Percentiles rank a stretch among this genome's conserved stretches.
Evolutionary conservation across 2,888 invertebrate genomes (phyloP).

Genomic region (Drosophila phalerata): DNA sequence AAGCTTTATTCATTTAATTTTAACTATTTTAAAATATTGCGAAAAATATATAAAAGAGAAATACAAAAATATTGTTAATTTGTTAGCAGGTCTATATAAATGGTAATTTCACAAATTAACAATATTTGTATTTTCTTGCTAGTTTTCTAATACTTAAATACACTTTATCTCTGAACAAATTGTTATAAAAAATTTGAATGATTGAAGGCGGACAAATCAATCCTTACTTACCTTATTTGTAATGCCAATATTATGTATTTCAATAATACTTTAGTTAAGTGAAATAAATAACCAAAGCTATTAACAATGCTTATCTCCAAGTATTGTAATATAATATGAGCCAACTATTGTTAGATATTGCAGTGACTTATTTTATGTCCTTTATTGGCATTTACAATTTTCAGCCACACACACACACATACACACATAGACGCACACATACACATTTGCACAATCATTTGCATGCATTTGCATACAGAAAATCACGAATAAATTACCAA

Average conservation of each 20-base stretch:
- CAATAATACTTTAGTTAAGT: not conserved
- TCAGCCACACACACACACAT: not conserved
- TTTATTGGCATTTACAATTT: conserved; percentile 9
- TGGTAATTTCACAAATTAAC: too few relatives aligned
- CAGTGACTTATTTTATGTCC: not conserved
- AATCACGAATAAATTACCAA: conserved; percentile 12
- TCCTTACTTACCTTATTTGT: not conserved
- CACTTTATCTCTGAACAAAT: not conserved
- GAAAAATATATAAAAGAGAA: too few relatives aligned
- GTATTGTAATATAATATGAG: not conserved
- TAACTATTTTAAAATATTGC: too few relatives aligned
- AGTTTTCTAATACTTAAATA: not conserved
- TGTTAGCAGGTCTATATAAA: too few relatives aligned
- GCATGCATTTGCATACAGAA: conserved; percentile 3
- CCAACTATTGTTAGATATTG: not conserved
- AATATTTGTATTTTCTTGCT: not conserved
- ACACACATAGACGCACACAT: not conserved
- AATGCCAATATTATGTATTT: not conserved
- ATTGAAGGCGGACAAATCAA: not conserved
- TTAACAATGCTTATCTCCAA: not conserved
- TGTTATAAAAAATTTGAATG: too few relatives aligned
- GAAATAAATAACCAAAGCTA: not conserved
- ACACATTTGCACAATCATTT: not conserved
- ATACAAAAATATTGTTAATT: too few relatives aligned
- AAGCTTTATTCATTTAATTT: too few relatives aligned